A percentile compares a stretch with the other conserved stretches of the same genome.
phyloP scores from a whole-genome alignment of 1,140 invertebrate genomes.

The Drosophila rufa region DNA sequence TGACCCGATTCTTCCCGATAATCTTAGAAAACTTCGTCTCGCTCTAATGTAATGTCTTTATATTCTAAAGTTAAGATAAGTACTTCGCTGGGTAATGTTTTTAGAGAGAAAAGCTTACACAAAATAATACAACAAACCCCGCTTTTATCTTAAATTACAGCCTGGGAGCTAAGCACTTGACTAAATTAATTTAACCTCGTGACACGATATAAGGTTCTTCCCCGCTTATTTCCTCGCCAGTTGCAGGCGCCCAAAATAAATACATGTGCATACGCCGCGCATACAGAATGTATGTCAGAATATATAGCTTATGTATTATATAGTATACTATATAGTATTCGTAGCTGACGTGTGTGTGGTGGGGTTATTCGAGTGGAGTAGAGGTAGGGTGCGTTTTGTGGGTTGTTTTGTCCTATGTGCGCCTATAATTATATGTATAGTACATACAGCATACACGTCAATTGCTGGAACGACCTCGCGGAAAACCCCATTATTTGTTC shows the following conservation, averaged over 20 bases:
- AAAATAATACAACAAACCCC: neutral
- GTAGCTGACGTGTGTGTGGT: constrained; percentile 10
- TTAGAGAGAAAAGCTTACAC: neutral
- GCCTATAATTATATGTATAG: constrained; percentile 45
- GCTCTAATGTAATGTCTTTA: too few relatives aligned
- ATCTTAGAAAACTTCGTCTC: too few relatives aligned
- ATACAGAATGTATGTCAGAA: constrained; percentile 18
- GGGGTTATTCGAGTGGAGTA: constrained; percentile 41
- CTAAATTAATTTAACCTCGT: constrained; percentile 27
- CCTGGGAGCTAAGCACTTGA: neutral
- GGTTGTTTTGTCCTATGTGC: constrained; percentile 28
- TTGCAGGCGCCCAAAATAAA: constrained; percentile 18
- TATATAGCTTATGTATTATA: neutral
- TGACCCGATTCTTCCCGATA: too few relatives aligned
- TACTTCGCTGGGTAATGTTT: neutral
- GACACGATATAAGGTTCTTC: constrained; percentile 25
- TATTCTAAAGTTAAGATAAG: too few relatives aligned
- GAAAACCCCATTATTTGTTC: neutral
- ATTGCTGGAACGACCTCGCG: constrained; percentile 43
- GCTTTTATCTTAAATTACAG: neutral
- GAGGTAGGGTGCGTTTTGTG: constrained; percentile 48
- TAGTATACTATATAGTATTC: constrained; percentile 7
- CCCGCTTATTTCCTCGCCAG: neutral
- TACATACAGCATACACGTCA: constrained; percentile 24
- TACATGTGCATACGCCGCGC: constrained; percentile 12